Percentiles rank a stretch among this genome's conserved stretches.
phyloP scores from a whole-genome alignment of 2,113 vertebrate genomes.

The Paradoxurus hermaphroditus region DNA sequence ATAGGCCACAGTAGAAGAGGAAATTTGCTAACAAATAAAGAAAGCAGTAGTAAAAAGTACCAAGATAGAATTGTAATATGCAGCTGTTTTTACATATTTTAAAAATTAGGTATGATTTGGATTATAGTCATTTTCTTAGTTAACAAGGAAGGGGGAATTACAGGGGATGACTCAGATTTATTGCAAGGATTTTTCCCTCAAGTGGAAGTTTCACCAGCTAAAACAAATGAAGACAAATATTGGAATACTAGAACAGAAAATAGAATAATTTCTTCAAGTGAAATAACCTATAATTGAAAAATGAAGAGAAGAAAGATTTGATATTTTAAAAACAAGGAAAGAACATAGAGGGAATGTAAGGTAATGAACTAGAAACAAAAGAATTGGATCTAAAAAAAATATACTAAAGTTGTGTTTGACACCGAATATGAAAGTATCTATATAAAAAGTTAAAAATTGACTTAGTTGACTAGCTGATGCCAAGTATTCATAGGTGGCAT shows the following conservation, averaged over 20 bases:
- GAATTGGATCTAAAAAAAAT: not conserved
- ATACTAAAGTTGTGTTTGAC: not conserved
- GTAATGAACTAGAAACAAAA: conserved; percentile 1
- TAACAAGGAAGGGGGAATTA: not conserved
- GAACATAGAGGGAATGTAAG: not conserved
- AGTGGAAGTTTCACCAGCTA: not conserved
- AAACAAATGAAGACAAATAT: conserved; percentile 14
- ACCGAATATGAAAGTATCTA: not conserved
- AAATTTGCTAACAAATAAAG: not conserved
- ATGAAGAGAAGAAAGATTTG: not conserved
- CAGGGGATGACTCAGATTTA: not conserved
- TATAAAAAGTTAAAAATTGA: not conserved
- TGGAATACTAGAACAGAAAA: not conserved
- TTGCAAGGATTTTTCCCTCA: not conserved
- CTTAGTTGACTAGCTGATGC: not conserved
- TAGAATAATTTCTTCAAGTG: not conserved
- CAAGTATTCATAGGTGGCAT: not conserved
- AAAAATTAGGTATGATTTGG: not conserved
- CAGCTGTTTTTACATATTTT: not conserved
- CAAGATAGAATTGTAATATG: not conserved
- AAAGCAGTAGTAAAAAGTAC: not conserved
- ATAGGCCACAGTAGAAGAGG: not conserved
- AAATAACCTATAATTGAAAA: conserved; percentile 13
- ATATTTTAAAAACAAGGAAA: conserved; percentile 18
- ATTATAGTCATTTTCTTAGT: not conserved